Base-by-base conservation (phyloP, 2,797 vertebrate species). In the Psittacula derbiana region DNA sequence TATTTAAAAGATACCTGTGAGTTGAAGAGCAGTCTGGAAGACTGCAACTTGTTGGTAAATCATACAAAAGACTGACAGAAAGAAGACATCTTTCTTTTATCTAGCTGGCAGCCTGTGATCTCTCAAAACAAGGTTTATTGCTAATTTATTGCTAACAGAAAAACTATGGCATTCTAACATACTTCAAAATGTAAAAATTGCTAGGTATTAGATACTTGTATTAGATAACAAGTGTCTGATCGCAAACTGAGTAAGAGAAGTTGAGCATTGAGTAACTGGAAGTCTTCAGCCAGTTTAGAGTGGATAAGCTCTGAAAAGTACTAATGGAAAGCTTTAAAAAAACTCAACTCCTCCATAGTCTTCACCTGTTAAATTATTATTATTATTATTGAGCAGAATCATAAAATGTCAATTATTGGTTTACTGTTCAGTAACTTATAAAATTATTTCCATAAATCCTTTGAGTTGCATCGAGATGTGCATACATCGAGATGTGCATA, bases 311-410 rank as follows among this genome's bases (percentile, higher is more conserved):
- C 71, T 92, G 47, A 81, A 95, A 87, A 96, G 91, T 75, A 75
- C 4, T 41, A 74, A 93, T 94, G 84, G 53, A 90, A 92, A 93
- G 43, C 50, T 92, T 94, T 85, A 55, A 92, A 94, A 95, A 94
- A 82, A 1, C 0, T 4, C 55, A 58, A 36, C 24, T 61, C 40
- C 58, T 83, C 60, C 17, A 25, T 80, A 76, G 17, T 86, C 81
- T 95, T 96, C 27, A 88, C 65, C 96, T 95, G 61, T 57, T 89
- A 33, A 53, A 57, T 88, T 38, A 27, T 95, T 74, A 66, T 90
- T 36, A 36, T 36, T 36, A 57, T 36, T 88, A 64, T 55, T 49
- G 57, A 88, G 33, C 23, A 44, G 49, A 86, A 46, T 76, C 33
- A 50, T 69, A 78, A 91, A 85, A 57, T 60, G 67, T 50, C 12